Conservation (phyloP, 1,140 invertebrate species). For the Psix sp. region DNA sequence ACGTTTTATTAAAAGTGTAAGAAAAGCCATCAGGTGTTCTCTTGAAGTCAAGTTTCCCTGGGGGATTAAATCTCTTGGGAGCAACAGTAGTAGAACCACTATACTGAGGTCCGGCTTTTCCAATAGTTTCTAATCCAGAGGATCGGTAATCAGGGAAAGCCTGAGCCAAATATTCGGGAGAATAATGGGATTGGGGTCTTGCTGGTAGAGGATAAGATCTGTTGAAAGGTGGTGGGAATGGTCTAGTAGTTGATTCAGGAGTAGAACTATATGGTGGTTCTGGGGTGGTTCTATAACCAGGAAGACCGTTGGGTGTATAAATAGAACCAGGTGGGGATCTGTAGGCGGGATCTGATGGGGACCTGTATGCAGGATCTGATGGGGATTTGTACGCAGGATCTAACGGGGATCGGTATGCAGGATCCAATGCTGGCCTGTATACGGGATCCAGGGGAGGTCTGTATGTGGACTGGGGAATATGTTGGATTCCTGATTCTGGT, state of each 20-base stretch:
- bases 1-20: conserved; percentile 85
- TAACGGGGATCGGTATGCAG: too few species aligned
- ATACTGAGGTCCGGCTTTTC: conserved; percentile 67
- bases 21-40: conserved; percentile 89
- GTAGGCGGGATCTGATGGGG: too few species aligned
- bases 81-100: conserved; percentile 77
- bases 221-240: conserved; percentile 7
- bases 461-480: too few species aligned
- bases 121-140: conserved; percentile 46
- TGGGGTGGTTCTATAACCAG: too few species aligned
- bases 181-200: conserved; percentile 15
- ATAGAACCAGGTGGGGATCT: too few species aligned
- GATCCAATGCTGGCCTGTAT: too few species aligned
- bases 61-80: conserved; percentile 85
- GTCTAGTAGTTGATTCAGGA: too few species aligned
- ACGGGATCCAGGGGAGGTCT: too few species aligned
- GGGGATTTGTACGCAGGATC: too few species aligned
- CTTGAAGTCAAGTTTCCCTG: conserved; percentile 88
- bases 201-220: conserved; percentile 19
- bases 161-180: conserved; percentile 21
- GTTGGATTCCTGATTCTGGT: too few species aligned
- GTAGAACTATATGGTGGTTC: neutral
- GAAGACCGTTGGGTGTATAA: too few species aligned
- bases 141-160: conserved; percentile 31
- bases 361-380: too few species aligned